A percentile compares a stretch with the other conserved stretches of the same genome.
Conservation (phyloP, 2,888 invertebrate genomes). For the Ecliptopera silaceata region DNA sequence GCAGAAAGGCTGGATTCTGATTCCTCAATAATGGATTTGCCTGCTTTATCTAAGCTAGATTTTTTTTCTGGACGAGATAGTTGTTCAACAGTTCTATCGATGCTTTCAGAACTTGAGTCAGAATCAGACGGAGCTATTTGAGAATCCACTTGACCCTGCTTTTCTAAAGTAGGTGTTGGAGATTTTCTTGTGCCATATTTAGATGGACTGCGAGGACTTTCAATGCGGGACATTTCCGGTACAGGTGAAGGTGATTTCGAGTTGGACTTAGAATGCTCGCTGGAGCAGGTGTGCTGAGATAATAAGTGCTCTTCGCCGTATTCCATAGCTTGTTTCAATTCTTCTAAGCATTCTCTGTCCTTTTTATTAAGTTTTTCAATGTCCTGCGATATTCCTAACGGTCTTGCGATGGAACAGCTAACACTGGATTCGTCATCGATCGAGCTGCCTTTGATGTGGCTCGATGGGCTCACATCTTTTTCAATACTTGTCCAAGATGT, state of each 20-base stretch:
- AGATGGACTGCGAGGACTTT: slow-evolving; percentile 75
- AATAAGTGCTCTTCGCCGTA: slow-evolving; percentile 77
- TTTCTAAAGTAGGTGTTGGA: slow-evolving; percentile 84
- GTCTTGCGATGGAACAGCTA: slow-evolving; percentile 90
- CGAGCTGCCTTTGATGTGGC: slow-evolving; percentile 86
- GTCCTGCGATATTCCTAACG: slow-evolving; percentile 90
- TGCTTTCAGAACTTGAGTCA: slow-evolving; percentile 82
- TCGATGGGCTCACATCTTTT: slow-evolving; percentile 86
- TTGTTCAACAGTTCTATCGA: slow-evolving; percentile 77
- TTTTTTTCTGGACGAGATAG: slow-evolving; percentile 76
- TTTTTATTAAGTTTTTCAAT: slow-evolving; percentile 86
- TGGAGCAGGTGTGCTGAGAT: slow-evolving; percentile 70
- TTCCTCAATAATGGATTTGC: slow-evolving; percentile 78
- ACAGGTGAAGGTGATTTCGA: slow-evolving; percentile 72
- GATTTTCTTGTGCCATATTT: slow-evolving; percentile 70
- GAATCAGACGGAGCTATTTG: slow-evolving; percentile 83
- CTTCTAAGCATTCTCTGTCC: slow-evolving; percentile 84
- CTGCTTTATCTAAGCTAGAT: slow-evolving; percentile 68
- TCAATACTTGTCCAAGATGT: slow-evolving; percentile 92
- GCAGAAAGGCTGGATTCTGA: slow-evolving; percentile 85
- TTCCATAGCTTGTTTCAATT: slow-evolving; percentile 83
- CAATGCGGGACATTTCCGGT: slow-evolving; percentile 69
- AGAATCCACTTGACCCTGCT: slow-evolving; percentile 83
- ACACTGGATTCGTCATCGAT: slow-evolving; percentile 89
- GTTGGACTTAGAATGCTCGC: slow-evolving; percentile 76